Conservation (phyloP, 2,797 vertebrate genomes). For the Sebastes kiyomatsui region DNA sequence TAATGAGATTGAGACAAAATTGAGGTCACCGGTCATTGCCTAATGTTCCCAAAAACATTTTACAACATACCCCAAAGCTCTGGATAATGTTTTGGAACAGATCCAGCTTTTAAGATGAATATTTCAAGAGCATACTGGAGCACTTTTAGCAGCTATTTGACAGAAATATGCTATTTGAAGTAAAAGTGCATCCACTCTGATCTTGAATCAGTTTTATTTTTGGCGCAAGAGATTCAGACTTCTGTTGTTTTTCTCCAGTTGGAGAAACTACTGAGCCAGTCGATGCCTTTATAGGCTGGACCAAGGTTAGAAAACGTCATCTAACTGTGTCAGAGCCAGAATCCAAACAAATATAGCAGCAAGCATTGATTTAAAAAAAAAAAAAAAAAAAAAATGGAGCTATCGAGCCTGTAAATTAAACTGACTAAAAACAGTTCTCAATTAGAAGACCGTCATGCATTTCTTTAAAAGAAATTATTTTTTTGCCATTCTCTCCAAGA, state of each 20-base stretch:
- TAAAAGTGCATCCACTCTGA: background rate
- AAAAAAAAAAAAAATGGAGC: background rate
- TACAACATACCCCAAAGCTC: background rate
- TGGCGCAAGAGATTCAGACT: background rate
- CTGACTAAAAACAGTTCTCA: background rate
- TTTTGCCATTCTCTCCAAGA: background rate
- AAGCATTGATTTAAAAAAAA: background rate
- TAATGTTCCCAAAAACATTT: background rate
- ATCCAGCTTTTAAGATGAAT: background rate
- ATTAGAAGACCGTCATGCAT: background rate
- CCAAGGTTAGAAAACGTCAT: background rate
- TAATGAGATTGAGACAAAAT: background rate
- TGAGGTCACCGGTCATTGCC: background rate
- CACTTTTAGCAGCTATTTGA: background rate
- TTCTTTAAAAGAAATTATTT: background rate
- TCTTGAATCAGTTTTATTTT: background rate
- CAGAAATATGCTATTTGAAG: background rate
- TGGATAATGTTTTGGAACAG: background rate
- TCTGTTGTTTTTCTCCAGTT: background rate
- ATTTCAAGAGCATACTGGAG: background rate
- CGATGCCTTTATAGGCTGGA: background rate
- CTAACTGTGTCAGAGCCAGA: conserved; percentile 1
- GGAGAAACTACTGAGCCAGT: background rate
- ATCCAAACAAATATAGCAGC: conserved; percentile 21
- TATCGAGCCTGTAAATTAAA: background rate